These are phyloP conservation scores for Eurytoma californica DNA, from an alignment of 2,888 invertebrate genomes.

Conservation along the genomic window DNA sequence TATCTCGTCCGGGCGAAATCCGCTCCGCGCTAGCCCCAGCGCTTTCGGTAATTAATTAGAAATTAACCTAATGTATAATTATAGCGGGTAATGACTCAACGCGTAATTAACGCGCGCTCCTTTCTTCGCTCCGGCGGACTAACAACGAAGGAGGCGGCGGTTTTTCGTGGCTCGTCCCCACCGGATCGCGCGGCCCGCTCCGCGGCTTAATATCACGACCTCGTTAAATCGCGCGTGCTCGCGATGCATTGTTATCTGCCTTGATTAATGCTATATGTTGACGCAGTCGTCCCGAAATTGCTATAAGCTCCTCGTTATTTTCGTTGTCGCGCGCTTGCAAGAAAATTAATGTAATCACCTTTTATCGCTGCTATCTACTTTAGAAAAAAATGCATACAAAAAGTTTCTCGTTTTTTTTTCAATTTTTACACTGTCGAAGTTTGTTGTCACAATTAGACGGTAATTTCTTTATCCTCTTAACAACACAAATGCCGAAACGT, in stretches of 20 bases:
- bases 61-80: conserved; percentile 42
- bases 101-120: conserved; percentile 35
- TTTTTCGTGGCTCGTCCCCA: not conserved
- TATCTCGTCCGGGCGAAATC: too few relatives aligned
- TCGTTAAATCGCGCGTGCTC: conserved; percentile 10
- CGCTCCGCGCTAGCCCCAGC: not conserved
- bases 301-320: too few relatives aligned
- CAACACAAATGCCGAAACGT: too few relatives aligned
- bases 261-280: conserved; percentile 4
- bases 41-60: conserved; percentile 34
- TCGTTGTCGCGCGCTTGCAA: too few relatives aligned
- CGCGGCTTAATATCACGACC: conserved; percentile 4
- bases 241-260: not conserved
- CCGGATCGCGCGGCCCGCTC: not conserved
- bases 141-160: conserved; percentile 12
- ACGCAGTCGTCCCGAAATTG: not conserved
- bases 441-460: too few relatives aligned
- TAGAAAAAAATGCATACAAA: too few relatives aligned
- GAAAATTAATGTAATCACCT: too few relatives aligned
- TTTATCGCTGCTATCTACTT: too few relatives aligned
- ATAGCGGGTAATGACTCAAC: conserved; percentile 31
- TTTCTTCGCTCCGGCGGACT: not conserved
- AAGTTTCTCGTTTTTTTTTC: too few relatives aligned
- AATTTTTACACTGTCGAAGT: too few relatives aligned
- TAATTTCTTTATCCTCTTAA: too few relatives aligned